Conservation (phyloP, 2,113 vertebrate genomes). For the Petrocephalus zakoni region DNA sequence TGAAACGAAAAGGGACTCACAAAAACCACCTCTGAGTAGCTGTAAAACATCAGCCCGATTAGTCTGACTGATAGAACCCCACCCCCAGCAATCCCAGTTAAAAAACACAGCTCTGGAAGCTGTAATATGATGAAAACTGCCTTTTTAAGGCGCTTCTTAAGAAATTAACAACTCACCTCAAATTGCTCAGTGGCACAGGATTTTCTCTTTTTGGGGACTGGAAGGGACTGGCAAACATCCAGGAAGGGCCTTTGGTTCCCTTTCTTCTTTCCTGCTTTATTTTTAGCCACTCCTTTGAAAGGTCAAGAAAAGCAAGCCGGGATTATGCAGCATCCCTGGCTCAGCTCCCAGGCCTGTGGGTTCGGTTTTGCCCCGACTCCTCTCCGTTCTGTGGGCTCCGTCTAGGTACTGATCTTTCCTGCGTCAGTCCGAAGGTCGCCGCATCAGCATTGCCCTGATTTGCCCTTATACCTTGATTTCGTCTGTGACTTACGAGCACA, state of each 20-base stretch:
- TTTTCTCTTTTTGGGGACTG: constrained; percentile 29
- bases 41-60: constrained; percentile 16
- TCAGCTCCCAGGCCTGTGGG: not conserved
- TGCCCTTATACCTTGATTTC: not conserved
- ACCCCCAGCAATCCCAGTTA: constrained; percentile 30
- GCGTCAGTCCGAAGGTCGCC: not conserved
- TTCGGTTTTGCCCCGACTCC: not conserved
- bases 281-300: not conserved
- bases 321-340: not conserved
- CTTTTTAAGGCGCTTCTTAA: constrained; percentile 20
- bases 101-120: constrained; percentile 36
- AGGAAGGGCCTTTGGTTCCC: not conserved
- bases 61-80: not conserved
- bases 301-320: not conserved
- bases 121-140: constrained; percentile 40
- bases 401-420: not conserved
- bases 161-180: constrained; percentile 8
- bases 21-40: constrained; percentile 46
- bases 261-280: constrained; percentile 32
- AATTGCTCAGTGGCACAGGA: constrained; percentile 20
- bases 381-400: not conserved
- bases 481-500: not conserved
- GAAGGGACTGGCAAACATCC: constrained; percentile 33
- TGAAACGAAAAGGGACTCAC: constrained; percentile 14
- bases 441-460: not conserved